Base-by-base conservation (phyloP, 1,140 invertebrate genomes). In the Aphaenogaster floridana region DNA sequence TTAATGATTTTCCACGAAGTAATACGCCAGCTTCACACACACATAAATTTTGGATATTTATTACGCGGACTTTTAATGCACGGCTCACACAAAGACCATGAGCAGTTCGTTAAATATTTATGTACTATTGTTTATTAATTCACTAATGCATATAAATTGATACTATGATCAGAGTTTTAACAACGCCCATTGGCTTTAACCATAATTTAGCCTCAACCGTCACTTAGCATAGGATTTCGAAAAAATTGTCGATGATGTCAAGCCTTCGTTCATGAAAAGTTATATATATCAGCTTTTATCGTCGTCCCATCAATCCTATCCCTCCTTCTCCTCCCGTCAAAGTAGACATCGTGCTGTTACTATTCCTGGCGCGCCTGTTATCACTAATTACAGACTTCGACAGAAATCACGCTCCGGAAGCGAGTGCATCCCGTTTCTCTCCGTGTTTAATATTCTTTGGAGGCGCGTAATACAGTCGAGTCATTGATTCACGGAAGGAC, bases 391-490 rank as follows among this genome's bases (percentile, higher is more conserved):
- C 86, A 91, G 80, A 42, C 80, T 50, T 76, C 74, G 68, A 85
- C 63, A 91, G 89, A 91, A 90, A 89, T 91, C 89, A 90, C 76
- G 89, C 69, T 88, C 76, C 86, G 89, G 89, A 91, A 91, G 86
- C 79, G 69, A 71, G 80, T 57, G 13, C 8, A 17, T 68, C 52
- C 17, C 71, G 72, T 39, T 28, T 86, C 66, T 34, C 59, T 13
- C 1, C n/a, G 39, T 63, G 52, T 90, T 86, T 88, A 86, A 90
- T 90, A 90, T 88, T 71, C 69, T 57, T 52, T 45, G 6, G 54
- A 59, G 68, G 72, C 34, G 72, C 81, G 76, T 71, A 81, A 91
- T 90, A 85, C 45, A 80, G 80, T 61, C 80, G 77, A 90, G 76
- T 91, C 89, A 90, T 90, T 59, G 89, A 78, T 81, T 86, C 86